These are phyloP conservation scores for Neopelma chrysocephalum DNA, from an alignment of 2,797 vertebrate genomes.

Conservation along the genomic window DNA sequence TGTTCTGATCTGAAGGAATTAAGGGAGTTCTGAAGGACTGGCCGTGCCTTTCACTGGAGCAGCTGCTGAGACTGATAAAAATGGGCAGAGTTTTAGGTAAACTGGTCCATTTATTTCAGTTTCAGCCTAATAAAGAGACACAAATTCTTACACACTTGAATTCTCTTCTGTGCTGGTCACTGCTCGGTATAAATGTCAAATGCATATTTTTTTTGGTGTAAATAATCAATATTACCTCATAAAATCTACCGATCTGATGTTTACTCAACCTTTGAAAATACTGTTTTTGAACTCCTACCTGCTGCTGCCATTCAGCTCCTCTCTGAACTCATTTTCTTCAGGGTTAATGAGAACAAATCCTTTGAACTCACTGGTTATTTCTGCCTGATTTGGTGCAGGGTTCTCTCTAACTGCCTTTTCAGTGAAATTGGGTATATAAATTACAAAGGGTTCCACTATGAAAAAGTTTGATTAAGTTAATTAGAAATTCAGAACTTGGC, in stretches of 20 bases:
- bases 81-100: not conserved
- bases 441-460: not conserved
- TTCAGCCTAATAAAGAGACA: not conserved
- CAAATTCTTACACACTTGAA: not conserved
- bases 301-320: not conserved
- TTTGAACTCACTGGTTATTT: not conserved
- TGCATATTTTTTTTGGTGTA: not conserved
- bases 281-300: not conserved
- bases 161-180: not conserved
- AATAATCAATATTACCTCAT: not conserved
- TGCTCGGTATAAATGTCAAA: not conserved
- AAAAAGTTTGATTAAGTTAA: slow-evolving; percentile 45
- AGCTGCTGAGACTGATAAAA: not conserved
- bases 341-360: slow-evolving; percentile 44
- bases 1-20: not conserved
- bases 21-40: not conserved
- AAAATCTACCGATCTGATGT: not conserved
- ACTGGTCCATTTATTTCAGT: not conserved
- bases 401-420: not conserved
- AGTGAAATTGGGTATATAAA: not conserved
- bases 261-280: not conserved
- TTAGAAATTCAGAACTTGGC: slow-evolving; percentile 47
- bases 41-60: not conserved
- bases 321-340: slow-evolving; percentile 11
- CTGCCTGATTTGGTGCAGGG: not conserved